Percentiles rank a stretch among this genome's conserved stretches.
These are phyloP conservation scores for Siphamia tubifer DNA, from an alignment of 2,113 vertebrate genomes.

Conservation along the genomic window DNA sequence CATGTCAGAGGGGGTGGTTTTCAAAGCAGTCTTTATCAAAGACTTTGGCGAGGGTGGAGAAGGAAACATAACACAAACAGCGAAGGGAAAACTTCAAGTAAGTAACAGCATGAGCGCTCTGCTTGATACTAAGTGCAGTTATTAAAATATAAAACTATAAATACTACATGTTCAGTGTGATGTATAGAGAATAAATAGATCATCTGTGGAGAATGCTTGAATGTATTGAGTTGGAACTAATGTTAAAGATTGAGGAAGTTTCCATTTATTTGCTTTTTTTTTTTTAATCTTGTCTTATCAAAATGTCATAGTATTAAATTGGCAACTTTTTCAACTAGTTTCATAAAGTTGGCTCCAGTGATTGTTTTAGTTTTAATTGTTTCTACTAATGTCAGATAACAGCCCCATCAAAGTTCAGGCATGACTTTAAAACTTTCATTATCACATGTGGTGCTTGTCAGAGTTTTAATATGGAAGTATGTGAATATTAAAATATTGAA, in stretches of 20 bases:
- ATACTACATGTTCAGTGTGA: too few relatives aligned
- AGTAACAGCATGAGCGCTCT: conserved; percentile 15
- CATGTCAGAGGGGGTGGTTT: conserved; percentile 83
- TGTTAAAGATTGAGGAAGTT: not conserved
- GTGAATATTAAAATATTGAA: too few relatives aligned
- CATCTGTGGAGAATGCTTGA: too few relatives aligned
- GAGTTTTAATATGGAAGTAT: too few relatives aligned
- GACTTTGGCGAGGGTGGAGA: conserved; percentile 80
- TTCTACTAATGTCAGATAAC: not conserved
- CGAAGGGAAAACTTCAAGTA: conserved; percentile 51
- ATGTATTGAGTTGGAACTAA: not conserved
- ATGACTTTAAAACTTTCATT: too few relatives aligned
- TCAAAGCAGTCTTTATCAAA: conserved; percentile 86
- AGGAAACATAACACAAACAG: conserved; percentile 26
- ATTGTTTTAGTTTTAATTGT: not conserved
- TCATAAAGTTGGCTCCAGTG: not conserved
- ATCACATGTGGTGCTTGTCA: too few relatives aligned
- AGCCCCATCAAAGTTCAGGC: not conserved
- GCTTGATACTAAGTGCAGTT: not conserved
- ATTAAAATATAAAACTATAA: not conserved
- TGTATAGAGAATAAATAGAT: too few relatives aligned
- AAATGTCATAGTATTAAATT: not conserved
- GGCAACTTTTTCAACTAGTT: not conserved
- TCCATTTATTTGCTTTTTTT: not conserved
- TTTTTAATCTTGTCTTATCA: conserved; percentile 18